Evolutionary conservation across 2,797 vertebrate species (phyloP), one percentile per base, ranked within the genome.

Genomic region (Oreortyx pictus): DNA sequence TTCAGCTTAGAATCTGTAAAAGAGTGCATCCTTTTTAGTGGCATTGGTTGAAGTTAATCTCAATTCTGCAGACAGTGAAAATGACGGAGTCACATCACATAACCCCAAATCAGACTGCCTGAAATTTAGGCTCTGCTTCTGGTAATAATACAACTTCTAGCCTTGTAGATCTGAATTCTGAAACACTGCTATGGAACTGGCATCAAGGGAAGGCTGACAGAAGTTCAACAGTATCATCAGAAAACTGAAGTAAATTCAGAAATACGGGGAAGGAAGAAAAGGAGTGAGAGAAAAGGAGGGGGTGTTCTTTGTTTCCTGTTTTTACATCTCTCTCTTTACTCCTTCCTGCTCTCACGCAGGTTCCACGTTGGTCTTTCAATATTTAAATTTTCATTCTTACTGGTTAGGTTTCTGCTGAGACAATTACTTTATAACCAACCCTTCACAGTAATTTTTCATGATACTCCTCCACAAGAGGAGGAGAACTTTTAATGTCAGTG

Each of bases 391-490:
- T 57, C 39, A 31, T 65, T 86, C 90, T 78, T 88, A 94, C 71
- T 39, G 60, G 49, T 44, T 73, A 41, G 14, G 61, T 94, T 94
- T 95, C 89, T 94, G 86, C 81, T 86, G 73, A 95, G 56, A 96
- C 90, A 93, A 95, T 89, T 90, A 88, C 74, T 94, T 96, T 93
- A 96, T 91, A 90, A 88, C 56, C 79, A 86, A 76, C 70, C 46
- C 71, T 88, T 92, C 89, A 74, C 84, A 93, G 84, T 92, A 94
- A 86, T 90, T 94, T 95, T 95, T 93, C 24, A 7, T 54, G 47
- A 86, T 90, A 93, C 87, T 95, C 91, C 93, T 94, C 93, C 96
- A 89, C 74, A 95, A 77, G 24, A 96, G 93, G 91, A 95, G 92
- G 82, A 79, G 17, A 89, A 96, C 92, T 97, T 96, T 89, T 94